Evolutionary conservation across 2,888 invertebrate species (phyloP), one percentile per base, ranked within the genome.

Genomic region (Monoplex corrugatus): DNA sequence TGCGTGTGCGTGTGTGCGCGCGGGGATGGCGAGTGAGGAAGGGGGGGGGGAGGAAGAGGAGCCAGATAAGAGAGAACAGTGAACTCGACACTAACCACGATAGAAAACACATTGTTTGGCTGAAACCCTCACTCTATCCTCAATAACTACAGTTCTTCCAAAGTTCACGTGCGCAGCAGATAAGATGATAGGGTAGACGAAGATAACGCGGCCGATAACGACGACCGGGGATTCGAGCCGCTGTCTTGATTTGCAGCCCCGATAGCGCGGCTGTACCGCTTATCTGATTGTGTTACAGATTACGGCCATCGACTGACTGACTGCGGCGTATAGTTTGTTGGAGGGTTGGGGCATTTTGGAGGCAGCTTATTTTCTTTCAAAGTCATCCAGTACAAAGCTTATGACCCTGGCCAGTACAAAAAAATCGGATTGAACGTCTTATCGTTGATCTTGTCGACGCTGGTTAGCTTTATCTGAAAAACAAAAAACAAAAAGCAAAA

Each of bases 161-260:
- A 82, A 82, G 82, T 82, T 82, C 82, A 82, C 82, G 82, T 45
- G 82, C n/a, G n/a, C n/a, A n/a, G n/a, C 82, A 82, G 82, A 82
- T 82, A 82, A 82, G 82, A 45, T 45, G 82, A 82, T 82, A 82
- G 82, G 82, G 82, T 28, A n/a, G 45, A 45, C 8, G 45, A 32
- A 82, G 82, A 82, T 82, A 82, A 45, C 45, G 82, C 13, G 43
- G 45, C 45, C 32, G 82, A 82, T 82, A 82, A 45, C 44, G 32
- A 32, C 82, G 82, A 45, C 43, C 82, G 82, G n/a, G 82, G 82
- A 82, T 44, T 82, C 13, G 82, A 82, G 82, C 82, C 82, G 45
- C 32, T 45, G 82, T 82, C 82, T 45, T 45, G 82, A 82, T 82
- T 45, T n/a, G n/a, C 6, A 43, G 82, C 43, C 43, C 32, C 82